A percentile compares a stretch with the other conserved stretches of the same genome.
Conservation (phyloP, 2,113 vertebrate genomes). For the Pitta sordida region DNA sequence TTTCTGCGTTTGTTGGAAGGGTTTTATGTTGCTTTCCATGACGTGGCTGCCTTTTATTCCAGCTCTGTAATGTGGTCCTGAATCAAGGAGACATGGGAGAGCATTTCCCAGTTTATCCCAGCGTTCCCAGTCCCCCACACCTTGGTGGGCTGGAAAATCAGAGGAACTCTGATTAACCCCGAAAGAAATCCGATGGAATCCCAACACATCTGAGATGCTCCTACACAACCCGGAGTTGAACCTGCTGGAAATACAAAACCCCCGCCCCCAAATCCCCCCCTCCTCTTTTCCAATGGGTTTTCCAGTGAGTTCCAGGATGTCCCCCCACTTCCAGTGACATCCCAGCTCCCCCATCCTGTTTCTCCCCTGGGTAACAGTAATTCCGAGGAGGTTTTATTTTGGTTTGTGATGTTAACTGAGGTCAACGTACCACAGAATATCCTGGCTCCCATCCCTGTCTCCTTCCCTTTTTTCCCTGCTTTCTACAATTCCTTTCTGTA, state of each 20-base stretch:
- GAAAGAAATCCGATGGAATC: background rate
- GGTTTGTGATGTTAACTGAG: constrained; percentile 15
- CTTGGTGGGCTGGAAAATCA: background rate
- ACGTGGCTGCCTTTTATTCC: background rate
- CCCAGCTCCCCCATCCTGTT: background rate
- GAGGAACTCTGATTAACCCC: background rate
- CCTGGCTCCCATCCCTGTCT: background rate
- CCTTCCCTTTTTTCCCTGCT: background rate
- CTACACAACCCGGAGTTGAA: background rate
- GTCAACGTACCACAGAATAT: constrained; percentile 7
- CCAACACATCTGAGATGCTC: background rate
- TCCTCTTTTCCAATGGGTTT: background rate
- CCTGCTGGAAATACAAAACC: fast-evolving
- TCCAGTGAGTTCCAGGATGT: background rate
- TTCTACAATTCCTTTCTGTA: background rate
- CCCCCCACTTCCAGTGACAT: background rate
- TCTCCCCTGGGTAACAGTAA: background rate
- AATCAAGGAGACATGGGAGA: background rate
- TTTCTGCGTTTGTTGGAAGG: background rate
- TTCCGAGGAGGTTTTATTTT: background rate
- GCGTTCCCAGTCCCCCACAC: background rate
- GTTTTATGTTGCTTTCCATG: background rate
- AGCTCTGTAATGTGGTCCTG: background rate
- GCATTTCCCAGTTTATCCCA: background rate
- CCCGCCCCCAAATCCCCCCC: fast-evolving